Evolutionary conservation across 2,888 invertebrate species (phyloP).

Genomic region (Rhaphigaster nebulosa): DNA sequence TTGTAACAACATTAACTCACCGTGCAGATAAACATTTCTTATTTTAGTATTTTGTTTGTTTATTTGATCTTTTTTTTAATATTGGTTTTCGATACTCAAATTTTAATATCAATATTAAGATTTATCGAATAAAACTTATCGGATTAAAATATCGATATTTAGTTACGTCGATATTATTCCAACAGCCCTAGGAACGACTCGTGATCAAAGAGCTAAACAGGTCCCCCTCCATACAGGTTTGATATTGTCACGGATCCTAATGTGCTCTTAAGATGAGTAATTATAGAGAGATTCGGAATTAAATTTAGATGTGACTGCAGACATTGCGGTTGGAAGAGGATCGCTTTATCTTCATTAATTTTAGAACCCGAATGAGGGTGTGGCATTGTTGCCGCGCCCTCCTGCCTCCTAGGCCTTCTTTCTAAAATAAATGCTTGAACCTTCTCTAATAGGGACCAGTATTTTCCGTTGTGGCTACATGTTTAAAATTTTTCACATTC

Average conservation of each 20-base stretch:
- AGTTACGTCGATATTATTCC: too few relatives aligned
- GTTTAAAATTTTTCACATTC: neutral
- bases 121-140: too few relatives aligned
- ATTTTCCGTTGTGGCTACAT: neutral
- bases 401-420: neutral
- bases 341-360: conserved; percentile 35
- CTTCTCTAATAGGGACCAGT: neutral
- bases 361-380: conserved; percentile 36
- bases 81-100: too few relatives aligned
- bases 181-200: too few relatives aligned
- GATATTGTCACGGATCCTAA: neutral
- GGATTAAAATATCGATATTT: too few relatives aligned
- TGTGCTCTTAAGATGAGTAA: conserved; percentile 19
- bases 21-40: too few relatives aligned
- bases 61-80: too few relatives aligned
- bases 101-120: too few relatives aligned
- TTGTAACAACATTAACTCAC: too few relatives aligned
- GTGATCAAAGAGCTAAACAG: neutral
- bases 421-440: neutral
- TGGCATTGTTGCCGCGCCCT: neutral
- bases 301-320: neutral
- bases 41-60: too few relatives aligned
- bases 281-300: conserved; percentile 16
- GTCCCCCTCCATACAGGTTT: neutral
- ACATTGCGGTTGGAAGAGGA: conserved; percentile 1